Conservation (phyloP, 2,888 invertebrate genomes). For the Zaprionus lineosus region DNA sequence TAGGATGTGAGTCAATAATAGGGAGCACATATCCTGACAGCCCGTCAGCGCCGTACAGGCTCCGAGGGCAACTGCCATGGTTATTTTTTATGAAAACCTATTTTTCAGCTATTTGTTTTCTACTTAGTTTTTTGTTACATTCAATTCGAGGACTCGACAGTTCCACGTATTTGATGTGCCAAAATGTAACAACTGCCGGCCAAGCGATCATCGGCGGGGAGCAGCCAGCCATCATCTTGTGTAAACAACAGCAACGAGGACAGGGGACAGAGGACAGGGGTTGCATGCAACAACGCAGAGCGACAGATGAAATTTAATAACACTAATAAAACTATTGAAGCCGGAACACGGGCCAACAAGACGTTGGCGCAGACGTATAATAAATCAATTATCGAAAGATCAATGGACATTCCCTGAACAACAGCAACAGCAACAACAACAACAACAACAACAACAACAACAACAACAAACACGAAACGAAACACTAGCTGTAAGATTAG, state of each 20-base stretch:
- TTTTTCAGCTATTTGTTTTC: constrained; percentile 43
- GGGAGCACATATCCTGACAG: constrained; percentile 29
- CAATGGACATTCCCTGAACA: constrained; percentile 31
- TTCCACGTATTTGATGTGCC: constrained; percentile 59
- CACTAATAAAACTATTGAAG: constrained; percentile 64
- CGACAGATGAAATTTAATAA: constrained; percentile 71
- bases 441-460: constrained; percentile 11
- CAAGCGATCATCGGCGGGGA: constrained; percentile 10
- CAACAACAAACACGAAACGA: constrained; percentile 2
- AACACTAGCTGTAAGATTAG: constrained; percentile 33
- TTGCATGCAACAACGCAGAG: constrained; percentile 5
- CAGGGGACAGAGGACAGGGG: neutral
- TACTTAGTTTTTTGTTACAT: constrained; percentile 26
- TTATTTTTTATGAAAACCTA: constrained; percentile 37
- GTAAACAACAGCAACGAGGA: constrained; percentile 29
- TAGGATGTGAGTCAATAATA: constrained; percentile 30
- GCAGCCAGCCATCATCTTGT: constrained; percentile 20
- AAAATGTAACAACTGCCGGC: constrained; percentile 68
- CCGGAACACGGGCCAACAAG: constrained; percentile 40
- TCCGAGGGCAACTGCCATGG: constrained; percentile 3
- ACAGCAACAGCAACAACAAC: neutral
- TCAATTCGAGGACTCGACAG: constrained; percentile 17
- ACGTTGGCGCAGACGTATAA: constrained; percentile 68
- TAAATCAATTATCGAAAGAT: constrained; percentile 67
- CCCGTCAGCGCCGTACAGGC: constrained; percentile 41